Percentiles rank a stretch among this genome's conserved stretches.
Conservation (phyloP, 2,888 invertebrate genomes). For the Altica lythri region DNA sequence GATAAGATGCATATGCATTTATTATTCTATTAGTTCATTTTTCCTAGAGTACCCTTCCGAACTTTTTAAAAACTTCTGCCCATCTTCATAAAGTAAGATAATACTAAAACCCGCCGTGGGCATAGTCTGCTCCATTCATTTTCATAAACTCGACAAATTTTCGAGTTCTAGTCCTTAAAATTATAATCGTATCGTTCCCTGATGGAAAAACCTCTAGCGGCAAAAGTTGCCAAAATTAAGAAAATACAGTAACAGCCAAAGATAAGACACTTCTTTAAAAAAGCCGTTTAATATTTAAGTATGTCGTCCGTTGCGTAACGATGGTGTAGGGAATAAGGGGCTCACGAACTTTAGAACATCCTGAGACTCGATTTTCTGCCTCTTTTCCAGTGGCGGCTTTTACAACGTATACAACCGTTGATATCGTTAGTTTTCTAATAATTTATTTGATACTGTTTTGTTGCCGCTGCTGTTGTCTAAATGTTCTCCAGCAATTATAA, state of each 20-base stretch:
- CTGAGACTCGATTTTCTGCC: conserved; percentile 19
- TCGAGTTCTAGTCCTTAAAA: conserved; percentile 20
- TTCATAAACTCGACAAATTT: conserved; percentile 19
- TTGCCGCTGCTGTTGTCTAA: too few relatives aligned
- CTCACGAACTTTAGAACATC: conserved; percentile 31
- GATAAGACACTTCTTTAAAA: conserved; percentile 37
- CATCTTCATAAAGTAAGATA: conserved; percentile 8
- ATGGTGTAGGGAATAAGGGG: conserved; percentile 50
- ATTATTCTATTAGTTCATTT: neutral
- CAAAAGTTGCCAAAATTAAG: conserved; percentile 34
- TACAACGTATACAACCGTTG: too few relatives aligned
- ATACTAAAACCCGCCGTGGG: neutral
- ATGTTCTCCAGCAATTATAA: too few relatives aligned
- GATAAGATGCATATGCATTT: too few relatives aligned
- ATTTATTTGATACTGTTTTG: too few relatives aligned
- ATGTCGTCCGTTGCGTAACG: conserved; percentile 54
- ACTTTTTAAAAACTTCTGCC: conserved; percentile 2
- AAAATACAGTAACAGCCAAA: conserved; percentile 34
- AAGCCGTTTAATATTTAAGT: conserved; percentile 55
- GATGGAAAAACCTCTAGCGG: conserved; percentile 23
- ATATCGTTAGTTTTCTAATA: too few relatives aligned
- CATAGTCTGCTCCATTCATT: conserved; percentile 10
- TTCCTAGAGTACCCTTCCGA: neutral
- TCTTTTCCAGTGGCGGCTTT: conserved; percentile 11
- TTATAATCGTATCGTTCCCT: conserved; percentile 29